phyloP scores from a whole-genome alignment of 2,113 vertebrate genomes.

The Phaethon lepturus region DNA sequence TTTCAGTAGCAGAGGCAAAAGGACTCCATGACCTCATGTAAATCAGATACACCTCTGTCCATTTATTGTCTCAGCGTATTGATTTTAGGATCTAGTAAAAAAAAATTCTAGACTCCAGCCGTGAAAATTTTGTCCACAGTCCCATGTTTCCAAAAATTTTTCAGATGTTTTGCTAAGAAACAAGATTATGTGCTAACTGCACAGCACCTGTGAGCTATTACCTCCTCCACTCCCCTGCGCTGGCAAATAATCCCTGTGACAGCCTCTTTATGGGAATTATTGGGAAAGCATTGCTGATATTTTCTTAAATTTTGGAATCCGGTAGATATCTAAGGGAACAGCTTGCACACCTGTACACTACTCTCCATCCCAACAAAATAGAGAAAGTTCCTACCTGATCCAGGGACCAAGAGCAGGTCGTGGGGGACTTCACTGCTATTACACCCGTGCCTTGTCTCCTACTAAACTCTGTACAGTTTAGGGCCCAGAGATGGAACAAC shows the following conservation, averaged over 20 bases:
- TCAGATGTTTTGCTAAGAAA: neutral
- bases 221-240: neutral
- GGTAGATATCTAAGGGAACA: neutral
- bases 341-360: neutral
- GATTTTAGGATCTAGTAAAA: neutral
- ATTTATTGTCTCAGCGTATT: neutral
- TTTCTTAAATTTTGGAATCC: neutral
- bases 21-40: neutral
- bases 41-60: neutral
- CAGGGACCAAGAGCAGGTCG: neutral
- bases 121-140: neutral
- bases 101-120: neutral
- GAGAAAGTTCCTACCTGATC: neutral
- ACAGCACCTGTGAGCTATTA: neutral
- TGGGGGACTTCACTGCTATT: neutral
- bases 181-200: neutral
- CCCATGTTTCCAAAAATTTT: neutral
- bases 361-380: neutral
- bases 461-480: neutral
- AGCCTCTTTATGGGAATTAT: neutral
- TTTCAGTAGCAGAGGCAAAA: neutral
- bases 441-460: neutral
- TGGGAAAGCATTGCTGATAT: neutral
- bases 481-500: neutral
- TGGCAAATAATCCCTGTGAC: neutral